A percentile compares a stretch with the other conserved stretches of the same genome.
These are phyloP conservation scores for Drosophila erecta DNA, from an alignment of 1,140 invertebrate genomes.

Conservation along the genomic window DNA sequence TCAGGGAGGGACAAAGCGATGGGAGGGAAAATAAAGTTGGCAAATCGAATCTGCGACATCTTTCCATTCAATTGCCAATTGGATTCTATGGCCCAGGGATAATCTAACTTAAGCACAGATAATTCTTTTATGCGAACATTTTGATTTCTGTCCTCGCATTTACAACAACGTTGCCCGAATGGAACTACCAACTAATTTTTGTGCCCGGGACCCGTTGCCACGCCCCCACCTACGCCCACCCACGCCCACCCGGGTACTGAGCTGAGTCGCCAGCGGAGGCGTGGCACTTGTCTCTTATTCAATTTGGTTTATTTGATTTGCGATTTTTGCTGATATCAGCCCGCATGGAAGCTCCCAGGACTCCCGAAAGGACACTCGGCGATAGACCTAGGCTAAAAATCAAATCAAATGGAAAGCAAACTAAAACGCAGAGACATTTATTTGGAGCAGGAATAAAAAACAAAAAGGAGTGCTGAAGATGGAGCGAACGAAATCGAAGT, in stretches of 20 bases:
- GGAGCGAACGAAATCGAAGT: constrained; percentile 19
- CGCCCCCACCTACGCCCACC: constrained; percentile 31
- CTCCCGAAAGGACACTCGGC: constrained; percentile 19
- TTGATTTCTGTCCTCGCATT: constrained; percentile 71
- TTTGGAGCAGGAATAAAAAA: constrained; percentile 30
- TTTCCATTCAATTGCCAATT: constrained; percentile 81
- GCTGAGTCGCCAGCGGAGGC: constrained; percentile 25
- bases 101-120: constrained; percentile 82
- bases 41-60: constrained; percentile 68
- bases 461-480: constrained; percentile 13
- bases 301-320: constrained; percentile 82
- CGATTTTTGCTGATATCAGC: constrained; percentile 76
- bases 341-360: constrained; percentile 42
- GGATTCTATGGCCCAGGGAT: constrained; percentile 72
- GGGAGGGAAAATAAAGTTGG: constrained; percentile 59
- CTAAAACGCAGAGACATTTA: constrained; percentile 67
- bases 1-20: constrained; percentile 33
- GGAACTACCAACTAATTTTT: constrained; percentile 74
- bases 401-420: constrained; percentile 66
- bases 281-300: constrained; percentile 77
- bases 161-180: constrained; percentile 36
- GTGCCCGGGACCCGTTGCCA: constrained; percentile 39
- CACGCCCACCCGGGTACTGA: constrained; percentile 5
- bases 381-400: constrained; percentile 62
- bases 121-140: constrained; percentile 82